Conservation (phyloP, 2,888 invertebrate genomes). For the Fragum fragum region DNA sequence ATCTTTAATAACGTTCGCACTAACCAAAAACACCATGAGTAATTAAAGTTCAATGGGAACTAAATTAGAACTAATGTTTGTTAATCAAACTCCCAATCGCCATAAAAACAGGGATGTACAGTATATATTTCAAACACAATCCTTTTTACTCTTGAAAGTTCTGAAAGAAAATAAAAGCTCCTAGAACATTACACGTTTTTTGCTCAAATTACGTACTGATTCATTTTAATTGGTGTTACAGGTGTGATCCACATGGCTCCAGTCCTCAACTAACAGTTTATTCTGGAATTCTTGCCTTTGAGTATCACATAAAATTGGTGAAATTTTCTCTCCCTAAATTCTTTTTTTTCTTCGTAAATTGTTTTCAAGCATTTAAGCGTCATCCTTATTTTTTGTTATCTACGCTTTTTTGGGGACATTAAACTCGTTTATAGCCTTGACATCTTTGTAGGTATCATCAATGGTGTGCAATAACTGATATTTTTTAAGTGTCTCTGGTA, state of each 20-base stretch:
- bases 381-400: neutral
- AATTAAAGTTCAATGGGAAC: constrained; percentile 24
- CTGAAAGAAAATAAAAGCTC: neutral
- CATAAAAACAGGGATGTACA: constrained; percentile 12
- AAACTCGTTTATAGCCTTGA: too few relatives aligned
- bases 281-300: neutral
- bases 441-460: too few relatives aligned
- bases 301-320: neutral
- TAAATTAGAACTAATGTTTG: constrained; percentile 12
- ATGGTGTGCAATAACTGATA: too few relatives aligned
- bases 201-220: constrained; percentile 1
- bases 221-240: constrained; percentile 16
- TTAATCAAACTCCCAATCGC: neutral
- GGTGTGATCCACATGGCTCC: constrained; percentile 6
- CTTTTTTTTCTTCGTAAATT: neutral
- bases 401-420: too few relatives aligned
- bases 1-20: constrained; percentile 1
- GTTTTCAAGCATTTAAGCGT: neutral
- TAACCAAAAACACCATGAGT: neutral
- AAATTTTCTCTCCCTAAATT: neutral
- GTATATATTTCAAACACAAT: constrained; percentile 12
- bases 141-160: neutral
- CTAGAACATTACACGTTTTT: neutral
- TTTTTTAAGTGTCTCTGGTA: too few relatives aligned
- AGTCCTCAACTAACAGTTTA: neutral